Percentiles rank a stretch among this genome's conserved stretches.
Conservation (phyloP, 2,888 invertebrate genomes). For the Chaetogeoica ovagalla region DNA sequence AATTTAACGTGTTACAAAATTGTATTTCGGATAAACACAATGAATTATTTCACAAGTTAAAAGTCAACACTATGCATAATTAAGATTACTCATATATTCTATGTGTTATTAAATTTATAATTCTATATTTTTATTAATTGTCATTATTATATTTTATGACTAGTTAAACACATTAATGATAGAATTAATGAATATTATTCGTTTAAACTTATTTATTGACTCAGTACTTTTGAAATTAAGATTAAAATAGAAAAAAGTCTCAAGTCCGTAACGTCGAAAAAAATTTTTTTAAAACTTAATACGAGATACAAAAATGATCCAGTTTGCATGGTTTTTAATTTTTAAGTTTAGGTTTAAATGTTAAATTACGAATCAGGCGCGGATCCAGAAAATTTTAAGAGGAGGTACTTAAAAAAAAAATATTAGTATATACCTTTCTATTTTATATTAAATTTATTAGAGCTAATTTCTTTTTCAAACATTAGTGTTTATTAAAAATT, state of each 20-base stretch:
- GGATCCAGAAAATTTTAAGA: too few species aligned
- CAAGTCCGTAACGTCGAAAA: neutral
- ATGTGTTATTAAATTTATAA: neutral
- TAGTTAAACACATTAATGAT: neutral
- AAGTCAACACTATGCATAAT: neutral
- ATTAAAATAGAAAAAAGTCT: neutral
- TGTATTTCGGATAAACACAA: neutral
- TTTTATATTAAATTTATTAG: too few species aligned
- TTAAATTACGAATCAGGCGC: too few species aligned
- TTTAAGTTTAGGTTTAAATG: neutral
- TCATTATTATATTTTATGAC: slow-evolving; percentile 14
- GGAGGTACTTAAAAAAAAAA: too few species aligned
- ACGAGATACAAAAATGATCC: neutral
- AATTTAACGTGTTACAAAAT: too few species aligned
- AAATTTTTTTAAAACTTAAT: neutral
- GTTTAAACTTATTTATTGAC: neutral
- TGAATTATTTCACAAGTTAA: neutral
- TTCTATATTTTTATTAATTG: neutral
- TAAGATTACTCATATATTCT: neutral
- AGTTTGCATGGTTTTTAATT: neutral
- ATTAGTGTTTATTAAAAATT: too few species aligned
- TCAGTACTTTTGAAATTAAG: neutral
- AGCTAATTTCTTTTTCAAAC: too few species aligned
- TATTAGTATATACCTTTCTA: too few species aligned
- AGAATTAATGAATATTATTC: neutral